Evolutionary conservation across 2,888 invertebrate genomes (phyloP).

Genomic region (Athripsodes cinereus): DNA sequence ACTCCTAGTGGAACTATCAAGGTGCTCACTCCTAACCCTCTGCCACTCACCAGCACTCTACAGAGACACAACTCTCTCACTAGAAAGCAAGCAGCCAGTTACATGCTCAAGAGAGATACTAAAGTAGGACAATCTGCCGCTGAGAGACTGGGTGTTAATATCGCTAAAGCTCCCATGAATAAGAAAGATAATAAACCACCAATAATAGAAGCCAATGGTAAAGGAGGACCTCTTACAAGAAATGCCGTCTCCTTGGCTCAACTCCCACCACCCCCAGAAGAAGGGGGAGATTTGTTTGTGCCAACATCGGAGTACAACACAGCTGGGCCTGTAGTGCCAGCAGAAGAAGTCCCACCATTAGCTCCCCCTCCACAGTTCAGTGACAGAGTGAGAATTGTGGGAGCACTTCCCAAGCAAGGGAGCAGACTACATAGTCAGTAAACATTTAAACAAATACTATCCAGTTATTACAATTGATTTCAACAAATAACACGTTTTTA

Average conservation of each 20-base stretch:
- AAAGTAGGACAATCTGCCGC: conserved; percentile 39
- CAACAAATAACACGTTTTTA: no score
- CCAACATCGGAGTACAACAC: conserved; percentile 55
- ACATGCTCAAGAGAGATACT: conserved; percentile 45
- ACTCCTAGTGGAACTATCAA: conserved; percentile 27
- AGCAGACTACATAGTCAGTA: conserved; percentile 46
- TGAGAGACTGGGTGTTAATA: conserved; percentile 44
- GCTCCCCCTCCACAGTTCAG: conserved; percentile 90
- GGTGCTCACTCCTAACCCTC: conserved; percentile 31
- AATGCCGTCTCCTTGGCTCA: conserved; percentile 72
- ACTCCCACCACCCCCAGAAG: conserved; percentile 75
- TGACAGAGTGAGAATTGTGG: conserved; percentile 79
- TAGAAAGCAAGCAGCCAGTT: conserved; percentile 54
- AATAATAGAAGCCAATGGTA: conserved; percentile 30
- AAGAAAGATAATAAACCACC: conserved; percentile 14
- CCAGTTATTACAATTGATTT: no score
- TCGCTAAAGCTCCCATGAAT: conserved; percentile 36
- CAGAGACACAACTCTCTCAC: conserved; percentile 59
- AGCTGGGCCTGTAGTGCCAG: conserved; percentile 35
- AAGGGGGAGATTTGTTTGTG: conserved; percentile 55
- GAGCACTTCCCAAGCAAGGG: conserved; percentile 70
- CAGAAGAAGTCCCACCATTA: conserved; percentile 44
- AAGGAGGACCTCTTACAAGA: conserved; percentile 48
- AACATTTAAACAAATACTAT: neutral
- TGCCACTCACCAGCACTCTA: conserved; percentile 45